Percentiles rank a stretch among this genome's conserved stretches.
Conservation (phyloP, 2,888 invertebrate genomes). For the Anoplius nigerrimus region DNA sequence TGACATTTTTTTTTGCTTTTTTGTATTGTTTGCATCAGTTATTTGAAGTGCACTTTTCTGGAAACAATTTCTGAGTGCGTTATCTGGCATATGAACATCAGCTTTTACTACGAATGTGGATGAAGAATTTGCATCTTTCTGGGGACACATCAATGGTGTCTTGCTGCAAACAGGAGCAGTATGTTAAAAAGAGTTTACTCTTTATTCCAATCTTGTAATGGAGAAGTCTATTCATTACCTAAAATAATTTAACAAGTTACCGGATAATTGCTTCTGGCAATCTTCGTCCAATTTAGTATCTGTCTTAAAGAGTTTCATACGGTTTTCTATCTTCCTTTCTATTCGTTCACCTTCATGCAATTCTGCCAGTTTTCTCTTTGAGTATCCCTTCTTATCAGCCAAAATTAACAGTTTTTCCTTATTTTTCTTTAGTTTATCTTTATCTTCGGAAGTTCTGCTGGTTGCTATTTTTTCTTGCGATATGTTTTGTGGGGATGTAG, state of each 20-base stretch:
- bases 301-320: conserved; percentile 78
- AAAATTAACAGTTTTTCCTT: conserved; percentile 74
- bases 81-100: conserved; percentile 59
- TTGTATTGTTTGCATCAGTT: conserved; percentile 12
- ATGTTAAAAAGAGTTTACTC: background rate
- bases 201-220: background rate
- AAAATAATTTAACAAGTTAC: conserved; percentile 64
- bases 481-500: background rate
- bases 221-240: conserved; percentile 51
- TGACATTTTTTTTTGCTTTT: conserved; percentile 18
- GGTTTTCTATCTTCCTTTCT: conserved; percentile 78
- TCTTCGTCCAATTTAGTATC: conserved; percentile 72
- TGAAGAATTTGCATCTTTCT: conserved; percentile 46
- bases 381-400: conserved; percentile 80
- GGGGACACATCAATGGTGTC: conserved; percentile 13
- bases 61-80: conserved; percentile 9
- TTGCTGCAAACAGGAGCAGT: conserved; percentile 34
- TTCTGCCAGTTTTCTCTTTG: conserved; percentile 79
- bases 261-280: conserved; percentile 34
- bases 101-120: conserved; percentile 62
- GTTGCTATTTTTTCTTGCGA: conserved; percentile 31
- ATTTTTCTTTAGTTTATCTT: conserved; percentile 12
- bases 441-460: conserved; percentile 21
- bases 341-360: conserved; percentile 79
- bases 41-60: background rate